Conservation (phyloP, 2,888 invertebrate genomes). For the Euspilapteryx auroguttella region DNA sequence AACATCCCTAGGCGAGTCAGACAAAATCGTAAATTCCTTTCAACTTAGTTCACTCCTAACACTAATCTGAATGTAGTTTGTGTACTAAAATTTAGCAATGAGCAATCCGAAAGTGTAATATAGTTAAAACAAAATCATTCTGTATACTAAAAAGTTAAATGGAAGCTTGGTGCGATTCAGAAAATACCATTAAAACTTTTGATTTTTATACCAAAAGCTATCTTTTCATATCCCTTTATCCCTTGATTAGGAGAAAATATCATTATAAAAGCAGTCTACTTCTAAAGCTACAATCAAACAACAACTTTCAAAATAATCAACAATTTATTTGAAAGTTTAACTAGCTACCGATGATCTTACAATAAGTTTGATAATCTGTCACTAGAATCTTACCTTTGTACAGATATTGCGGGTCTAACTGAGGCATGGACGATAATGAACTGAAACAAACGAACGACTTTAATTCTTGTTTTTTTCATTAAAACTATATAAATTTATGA, state of each 20-base stretch:
- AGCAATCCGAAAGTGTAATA: conserved; percentile 44
- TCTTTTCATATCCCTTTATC: too few relatives aligned
- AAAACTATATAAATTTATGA: not conserved
- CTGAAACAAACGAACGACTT: conserved; percentile 18
- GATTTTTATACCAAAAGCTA: conserved; percentile 62
- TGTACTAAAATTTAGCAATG: conserved; percentile 26
- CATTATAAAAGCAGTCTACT: not conserved
- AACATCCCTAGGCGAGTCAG: conserved; percentile 50
- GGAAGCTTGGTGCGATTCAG: conserved; percentile 62
- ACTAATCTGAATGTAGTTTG: conserved; percentile 35
- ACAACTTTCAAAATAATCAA: not conserved
- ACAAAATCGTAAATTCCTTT: conserved; percentile 32
- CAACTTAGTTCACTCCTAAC: conserved; percentile 24
- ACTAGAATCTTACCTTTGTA: conserved; percentile 46
- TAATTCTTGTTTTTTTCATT: conserved; percentile 4
- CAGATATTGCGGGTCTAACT: conserved; percentile 31
- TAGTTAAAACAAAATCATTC: conserved; percentile 55
- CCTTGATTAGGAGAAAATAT: too few relatives aligned
- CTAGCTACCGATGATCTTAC: conserved; percentile 27
- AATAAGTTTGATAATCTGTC: conserved; percentile 46
- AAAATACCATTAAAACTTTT: conserved; percentile 63
- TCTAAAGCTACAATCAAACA: not conserved
- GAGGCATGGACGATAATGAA: conserved; percentile 23
- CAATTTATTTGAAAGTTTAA: not conserved
- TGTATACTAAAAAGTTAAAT: conserved; percentile 61